phyloP scores from a whole-genome alignment of 2,797 vertebrate genomes.

The Acipenser oxyrinchus region DNA sequence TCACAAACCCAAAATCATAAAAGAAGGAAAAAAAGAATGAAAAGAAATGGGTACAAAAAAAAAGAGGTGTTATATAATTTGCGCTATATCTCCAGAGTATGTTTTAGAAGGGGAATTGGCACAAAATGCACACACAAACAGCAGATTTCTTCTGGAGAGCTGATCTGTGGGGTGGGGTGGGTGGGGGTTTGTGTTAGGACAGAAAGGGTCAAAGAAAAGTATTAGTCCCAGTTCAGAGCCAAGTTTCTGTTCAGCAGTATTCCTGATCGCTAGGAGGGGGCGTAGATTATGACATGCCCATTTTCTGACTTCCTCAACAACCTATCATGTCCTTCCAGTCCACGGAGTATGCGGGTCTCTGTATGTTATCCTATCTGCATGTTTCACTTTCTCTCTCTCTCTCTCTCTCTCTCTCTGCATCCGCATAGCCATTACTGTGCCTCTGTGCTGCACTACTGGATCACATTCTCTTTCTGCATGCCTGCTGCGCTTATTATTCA shows the following conservation, averaged over 20 bases:
- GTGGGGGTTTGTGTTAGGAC: background rate
- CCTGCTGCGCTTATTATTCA: background rate
- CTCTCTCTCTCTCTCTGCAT: no score
- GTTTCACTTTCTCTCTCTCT: background rate
- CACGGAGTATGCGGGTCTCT: conserved; percentile 11
- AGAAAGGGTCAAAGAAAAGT: background rate
- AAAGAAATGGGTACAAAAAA: no score
- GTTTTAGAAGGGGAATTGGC: no score
- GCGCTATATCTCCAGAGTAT: no score
- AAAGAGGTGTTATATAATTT: no score
- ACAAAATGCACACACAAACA: background rate
- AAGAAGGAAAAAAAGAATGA: no score
- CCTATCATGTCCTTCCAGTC: conserved; percentile 12
- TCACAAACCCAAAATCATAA: background rate
- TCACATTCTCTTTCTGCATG: background rate
- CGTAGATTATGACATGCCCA: conserved; percentile 9
- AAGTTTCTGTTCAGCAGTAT: background rate
- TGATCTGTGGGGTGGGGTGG: no score
- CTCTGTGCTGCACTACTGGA: no score
- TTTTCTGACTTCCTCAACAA: conserved; percentile 12
- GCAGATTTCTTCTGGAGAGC: conserved; percentile 5
- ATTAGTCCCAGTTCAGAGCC: background rate
- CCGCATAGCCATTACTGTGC: no score
- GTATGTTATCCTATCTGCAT: conserved; percentile 16
- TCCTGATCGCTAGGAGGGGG: background rate